Percentiles rank a stretch among this genome's conserved stretches.
These are phyloP conservation scores for Zaprionus africanus DNA, from an alignment of 1,140 invertebrate genomes.

Conservation along the genomic window DNA sequence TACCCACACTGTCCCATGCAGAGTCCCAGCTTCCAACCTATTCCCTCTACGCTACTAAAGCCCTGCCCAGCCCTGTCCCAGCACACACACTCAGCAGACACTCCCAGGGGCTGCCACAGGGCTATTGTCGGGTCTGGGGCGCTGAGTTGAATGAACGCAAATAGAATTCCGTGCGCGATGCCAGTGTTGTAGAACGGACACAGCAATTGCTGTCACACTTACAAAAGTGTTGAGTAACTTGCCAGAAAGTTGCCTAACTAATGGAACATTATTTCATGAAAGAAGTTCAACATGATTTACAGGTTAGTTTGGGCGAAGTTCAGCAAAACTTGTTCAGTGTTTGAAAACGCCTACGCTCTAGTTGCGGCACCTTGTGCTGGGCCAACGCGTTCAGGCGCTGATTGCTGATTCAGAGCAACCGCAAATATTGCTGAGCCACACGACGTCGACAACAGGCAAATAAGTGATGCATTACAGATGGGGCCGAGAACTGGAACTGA, in stretches of 20 bases:
- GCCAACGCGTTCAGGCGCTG: conserved; percentile 12
- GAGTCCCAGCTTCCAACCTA: too few relatives aligned
- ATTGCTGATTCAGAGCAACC: conserved; percentile 41
- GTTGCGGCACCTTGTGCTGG: not conserved
- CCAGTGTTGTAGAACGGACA: conserved; percentile 23
- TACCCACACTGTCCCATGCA: conserved; percentile 1
- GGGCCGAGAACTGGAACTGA: not conserved
- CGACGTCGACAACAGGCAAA: conserved; percentile 61
- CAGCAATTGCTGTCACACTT: conserved; percentile 5
- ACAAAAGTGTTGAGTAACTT: conserved; percentile 5
- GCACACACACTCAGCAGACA: not conserved
- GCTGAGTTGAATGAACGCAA: conserved; percentile 42
- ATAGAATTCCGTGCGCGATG: conserved; percentile 23
- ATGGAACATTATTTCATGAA: conserved; percentile 2
- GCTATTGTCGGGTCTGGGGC: not conserved
- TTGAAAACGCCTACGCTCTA: not conserved
- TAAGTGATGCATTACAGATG: conserved; percentile 74
- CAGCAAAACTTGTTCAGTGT: not conserved
- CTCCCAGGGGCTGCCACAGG: not conserved
- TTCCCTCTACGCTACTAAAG: not conserved
- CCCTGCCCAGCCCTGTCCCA: too few relatives aligned
- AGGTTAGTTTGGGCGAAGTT: not conserved
- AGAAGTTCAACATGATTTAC: conserved; percentile 6
- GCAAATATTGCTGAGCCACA: conserved; percentile 67
- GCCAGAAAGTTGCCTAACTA: not conserved